Percentiles rank a stretch among this genome's conserved stretches.
These are phyloP conservation scores for Leontocebus nigricollis DNA, from an alignment of 2,797 vertebrate species.

Conservation along the genomic window DNA sequence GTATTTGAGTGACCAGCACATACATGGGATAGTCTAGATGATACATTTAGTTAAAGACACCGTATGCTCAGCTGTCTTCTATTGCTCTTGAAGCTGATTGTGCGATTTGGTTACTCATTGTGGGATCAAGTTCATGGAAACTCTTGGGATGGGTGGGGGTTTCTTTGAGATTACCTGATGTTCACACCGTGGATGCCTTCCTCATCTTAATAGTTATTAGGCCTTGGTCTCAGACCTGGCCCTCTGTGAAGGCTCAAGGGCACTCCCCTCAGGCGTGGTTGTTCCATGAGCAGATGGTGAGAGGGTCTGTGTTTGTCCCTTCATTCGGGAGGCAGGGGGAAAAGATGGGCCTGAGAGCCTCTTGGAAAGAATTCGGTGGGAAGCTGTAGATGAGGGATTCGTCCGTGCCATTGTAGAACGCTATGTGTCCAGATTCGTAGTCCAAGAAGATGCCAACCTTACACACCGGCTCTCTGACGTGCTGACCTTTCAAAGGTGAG, in stretches of 20 bases:
- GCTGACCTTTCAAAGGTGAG: constrained; percentile 71
- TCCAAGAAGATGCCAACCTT: constrained; percentile 75
- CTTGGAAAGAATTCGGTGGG: constrained; percentile 63
- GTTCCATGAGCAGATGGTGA: constrained; percentile 63
- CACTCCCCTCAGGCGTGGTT: background rate
- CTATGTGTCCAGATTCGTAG: constrained; percentile 71
- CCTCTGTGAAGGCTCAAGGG: background rate
- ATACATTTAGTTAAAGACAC: background rate
- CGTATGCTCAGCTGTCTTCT: background rate
- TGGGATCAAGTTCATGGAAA: background rate
- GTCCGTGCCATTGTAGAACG: constrained; percentile 62
- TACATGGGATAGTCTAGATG: background rate
- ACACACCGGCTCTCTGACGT: constrained; percentile 60
- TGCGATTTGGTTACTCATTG: background rate
- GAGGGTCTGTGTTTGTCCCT: constrained; percentile 69
- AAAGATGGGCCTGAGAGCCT: constrained; percentile 71
- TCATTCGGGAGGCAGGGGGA: constrained; percentile 76
- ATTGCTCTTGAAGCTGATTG: background rate
- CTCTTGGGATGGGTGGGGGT: background rate
- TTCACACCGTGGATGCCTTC: background rate
- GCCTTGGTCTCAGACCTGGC: background rate
- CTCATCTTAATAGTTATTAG: background rate
- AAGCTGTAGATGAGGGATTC: constrained; percentile 76
- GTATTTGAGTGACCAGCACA: background rate
- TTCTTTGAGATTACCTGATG: constrained; percentile 7